These are phyloP conservation scores for Balearica regulorum DNA, from an alignment of 2,797 vertebrate species.

Conservation along the genomic window DNA sequence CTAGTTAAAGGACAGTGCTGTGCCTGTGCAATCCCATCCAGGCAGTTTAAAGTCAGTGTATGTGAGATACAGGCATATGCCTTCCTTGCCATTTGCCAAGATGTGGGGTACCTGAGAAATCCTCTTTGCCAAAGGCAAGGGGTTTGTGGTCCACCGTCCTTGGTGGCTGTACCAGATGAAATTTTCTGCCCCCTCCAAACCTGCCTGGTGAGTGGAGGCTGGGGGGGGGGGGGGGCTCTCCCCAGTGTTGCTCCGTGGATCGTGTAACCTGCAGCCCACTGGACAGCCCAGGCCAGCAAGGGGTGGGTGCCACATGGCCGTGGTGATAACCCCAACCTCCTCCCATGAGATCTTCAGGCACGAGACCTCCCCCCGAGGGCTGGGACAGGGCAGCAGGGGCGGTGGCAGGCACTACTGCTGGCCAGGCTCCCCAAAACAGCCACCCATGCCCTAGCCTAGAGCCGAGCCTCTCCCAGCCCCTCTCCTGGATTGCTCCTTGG, in stretches of 20 bases:
- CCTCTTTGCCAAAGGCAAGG: background rate
- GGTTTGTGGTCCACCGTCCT: background rate
- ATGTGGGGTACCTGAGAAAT: background rate
- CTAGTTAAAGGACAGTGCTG: background rate
- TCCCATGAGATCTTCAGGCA: background rate
- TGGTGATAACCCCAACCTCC: background rate
- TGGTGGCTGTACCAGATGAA: background rate
- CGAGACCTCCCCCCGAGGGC: background rate
- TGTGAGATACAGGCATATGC: accelerated
- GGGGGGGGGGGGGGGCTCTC: no score
- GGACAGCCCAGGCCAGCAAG: background rate
- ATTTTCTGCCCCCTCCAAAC: background rate
- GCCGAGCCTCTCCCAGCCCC: background rate
- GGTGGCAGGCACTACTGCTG: background rate
- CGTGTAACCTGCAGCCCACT: background rate
- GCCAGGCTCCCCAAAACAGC: background rate
- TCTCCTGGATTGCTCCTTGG: background rate
- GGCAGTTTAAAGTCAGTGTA: background rate
- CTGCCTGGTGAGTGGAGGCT: background rate
- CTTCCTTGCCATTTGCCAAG: background rate
- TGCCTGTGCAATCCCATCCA: background rate
- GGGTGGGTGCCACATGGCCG: background rate
- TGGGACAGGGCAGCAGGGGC: background rate
- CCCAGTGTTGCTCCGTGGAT: accelerated
- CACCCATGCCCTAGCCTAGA: background rate